Evolutionary conservation across 2,888 invertebrate genomes (phyloP), one percentile per base, ranked within the genome.

Genomic region (Tortrix viridana): DNA sequence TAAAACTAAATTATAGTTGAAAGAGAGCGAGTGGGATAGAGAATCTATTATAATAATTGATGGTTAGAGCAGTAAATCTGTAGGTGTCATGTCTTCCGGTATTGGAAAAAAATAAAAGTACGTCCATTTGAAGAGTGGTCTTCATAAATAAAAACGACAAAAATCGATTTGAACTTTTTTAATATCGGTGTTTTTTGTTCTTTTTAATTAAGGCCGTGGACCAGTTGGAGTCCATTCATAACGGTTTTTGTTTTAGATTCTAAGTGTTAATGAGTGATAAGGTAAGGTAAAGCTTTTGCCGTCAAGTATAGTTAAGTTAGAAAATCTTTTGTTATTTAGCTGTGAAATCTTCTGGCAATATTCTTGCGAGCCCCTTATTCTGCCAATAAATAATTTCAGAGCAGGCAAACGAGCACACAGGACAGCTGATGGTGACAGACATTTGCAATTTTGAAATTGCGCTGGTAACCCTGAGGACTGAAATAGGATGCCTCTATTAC

Each of bases 1-100:
- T 60, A 60, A 22, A 68, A 60, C 53, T 46, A 67, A 46, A 58
- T 65, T 57, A 63, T 66, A 65, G 70, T 67, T 68, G 64, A 56
- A 65, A 71, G 71, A 67, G 50, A 67, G 69, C 63, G 53, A 70
- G 73, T 78, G 66, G 63, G 74, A 74, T 77, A 80, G 60, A 66
- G 72, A 69, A 69, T 74, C 84, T 81, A 83, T 85, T 85, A 86
- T 67, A 71, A 81, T 85, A 87, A 88, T 85, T 82, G 77, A 84
- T 80, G 84, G 85, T 77, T 83, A 47, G 32, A 53, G 63, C 63
- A 58, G 77, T 84, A 85, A 87, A 86, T 86, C 78, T 74, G 69
- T 68, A 83, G 84, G 87, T 85, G 86, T 85, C 85, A 83, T 80
- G 81, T 84, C 84, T 88, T 87, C 84, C 85, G 85, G 85, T 84